Base-by-base conservation (phyloP, 2,797 vertebrate genomes). In the Gobionotothen gibberifrons region DNA sequence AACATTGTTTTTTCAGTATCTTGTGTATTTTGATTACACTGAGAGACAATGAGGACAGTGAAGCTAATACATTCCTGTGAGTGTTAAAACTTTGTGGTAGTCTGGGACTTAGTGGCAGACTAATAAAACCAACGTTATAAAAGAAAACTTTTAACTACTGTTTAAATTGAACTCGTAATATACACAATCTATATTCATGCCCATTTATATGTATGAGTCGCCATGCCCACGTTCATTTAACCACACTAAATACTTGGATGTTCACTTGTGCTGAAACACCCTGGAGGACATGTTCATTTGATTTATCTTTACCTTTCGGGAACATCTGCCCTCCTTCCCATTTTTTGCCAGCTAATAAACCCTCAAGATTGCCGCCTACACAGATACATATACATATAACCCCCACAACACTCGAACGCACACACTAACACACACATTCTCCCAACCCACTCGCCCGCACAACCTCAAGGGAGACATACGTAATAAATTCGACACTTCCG, bases 401-500 rank as follows among this genome's bases (percentile, higher is more conserved):
- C 75, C 22, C 71, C 19, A 9, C 60, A 57, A 65, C 26, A 26
- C 26, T 26, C 26, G 4, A 26, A 26, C 62, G 47, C 22, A 58
- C 61, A 53, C 22, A 48, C 54, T 64, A 72, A 65, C 46, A 36
- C 58, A 59, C 19, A 66, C 69, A 62, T 32, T 43, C 56, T 75
- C 74, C 69, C 70, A 73, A 48, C 76, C 77, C 76, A 77, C 81
- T 83, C 68, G 61, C 80, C 46, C 39, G 52, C 74, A 72, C 70
- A 71, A 88, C 86, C 90, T 90, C 87, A 17, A 74, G 90, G 90
- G 89, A 92, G 85, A 90, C 85, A 83, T 87, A 88, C 81, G 88
- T 89, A 90, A 93, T 92, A 89, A 89, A 91, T 90, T 89, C 82
- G 60, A 90, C 91, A 92, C 91, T 92, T 92, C 89, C 85, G 78